phyloP scores from a whole-genome alignment of 1,140 invertebrate genomes.

The Cyrtorhinus lividipennis region DNA sequence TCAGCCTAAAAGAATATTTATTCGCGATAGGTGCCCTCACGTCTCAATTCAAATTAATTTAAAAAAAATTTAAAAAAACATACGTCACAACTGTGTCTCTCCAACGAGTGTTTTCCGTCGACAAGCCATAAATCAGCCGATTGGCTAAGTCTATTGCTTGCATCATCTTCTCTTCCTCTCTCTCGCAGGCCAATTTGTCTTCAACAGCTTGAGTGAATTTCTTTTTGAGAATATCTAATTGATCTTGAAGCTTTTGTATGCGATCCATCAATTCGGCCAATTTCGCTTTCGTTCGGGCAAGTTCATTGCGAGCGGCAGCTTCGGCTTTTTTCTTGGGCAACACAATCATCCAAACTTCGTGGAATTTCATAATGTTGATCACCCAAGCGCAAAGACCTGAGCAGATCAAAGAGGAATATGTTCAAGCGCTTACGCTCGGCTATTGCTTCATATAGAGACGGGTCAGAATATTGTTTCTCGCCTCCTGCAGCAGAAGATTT shows the following conservation, averaged over 20 bases:
- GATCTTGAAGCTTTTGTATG: slow-evolving; percentile 58
- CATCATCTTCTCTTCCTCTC: slow-evolving; percentile 67
- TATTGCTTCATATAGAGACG: not conserved
- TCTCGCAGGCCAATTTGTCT: slow-evolving; percentile 76
- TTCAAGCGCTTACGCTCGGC: not conserved
- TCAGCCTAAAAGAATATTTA: slow-evolving; percentile 12
- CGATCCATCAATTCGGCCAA: slow-evolving; percentile 47
- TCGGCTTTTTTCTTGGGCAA: slow-evolving; percentile 72
- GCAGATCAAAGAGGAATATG: not conserved
- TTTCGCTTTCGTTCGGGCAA: slow-evolving; percentile 64
- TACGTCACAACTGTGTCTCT: slow-evolving; percentile 49
- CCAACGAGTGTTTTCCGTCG: slow-evolving; percentile 82
- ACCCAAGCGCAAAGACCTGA: slow-evolving; percentile 76
- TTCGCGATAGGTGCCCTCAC: not conserved
- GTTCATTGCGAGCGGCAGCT: slow-evolving; percentile 65
- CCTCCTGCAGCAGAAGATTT: slow-evolving; percentile 85
- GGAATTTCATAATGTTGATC: slow-evolving; percentile 82
- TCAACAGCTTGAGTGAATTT: slow-evolving; percentile 71
- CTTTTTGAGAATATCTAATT: slow-evolving; percentile 54
- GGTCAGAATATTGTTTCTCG: slow-evolving; percentile 20
- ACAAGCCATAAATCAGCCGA: slow-evolving; percentile 77
- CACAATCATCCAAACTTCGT: slow-evolving; percentile 84
- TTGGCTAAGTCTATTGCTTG: slow-evolving; percentile 82
- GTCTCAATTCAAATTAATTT: not conserved
- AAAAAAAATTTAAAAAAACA: too few relatives aligned